Conservation (phyloP, 2,888 invertebrate species). For the Pediacus dermestoides region DNA sequence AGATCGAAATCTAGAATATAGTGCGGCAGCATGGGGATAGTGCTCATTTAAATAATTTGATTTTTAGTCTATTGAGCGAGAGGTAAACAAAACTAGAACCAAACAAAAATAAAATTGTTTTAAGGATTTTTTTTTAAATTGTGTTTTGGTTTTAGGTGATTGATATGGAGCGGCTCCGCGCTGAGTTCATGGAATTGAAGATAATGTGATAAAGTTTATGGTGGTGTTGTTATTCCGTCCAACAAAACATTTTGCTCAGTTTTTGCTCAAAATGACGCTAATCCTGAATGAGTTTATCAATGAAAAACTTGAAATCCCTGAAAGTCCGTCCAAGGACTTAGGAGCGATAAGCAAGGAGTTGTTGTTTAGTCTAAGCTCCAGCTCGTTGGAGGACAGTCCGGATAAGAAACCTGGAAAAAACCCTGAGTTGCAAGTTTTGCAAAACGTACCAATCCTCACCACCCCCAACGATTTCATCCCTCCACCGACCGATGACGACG, state of each 20-base stretch:
- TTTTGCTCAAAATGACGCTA: constrained; percentile 33
- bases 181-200: constrained; percentile 13
- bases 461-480: constrained; percentile 29
- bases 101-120: too few species aligned
- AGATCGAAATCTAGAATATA: constrained; percentile 29
- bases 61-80: too few species aligned
- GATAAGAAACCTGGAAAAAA: constrained; percentile 1
- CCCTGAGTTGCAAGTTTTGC: constrained; percentile 13
- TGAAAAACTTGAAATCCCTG: too few species aligned
- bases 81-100: too few species aligned
- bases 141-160: constrained; percentile 7
- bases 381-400: not conserved
- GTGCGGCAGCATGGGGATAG: constrained; percentile 17
- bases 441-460: constrained; percentile 16
- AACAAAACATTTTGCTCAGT: constrained; percentile 20
- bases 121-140: too few species aligned
- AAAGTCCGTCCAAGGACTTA: constrained; percentile 31
- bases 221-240: constrained; percentile 18
- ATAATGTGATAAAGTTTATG: constrained; percentile 23
- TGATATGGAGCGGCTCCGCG: constrained; percentile 2
- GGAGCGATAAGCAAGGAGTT: constrained; percentile 30
- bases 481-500: too few species aligned
- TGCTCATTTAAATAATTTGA: too few species aligned
- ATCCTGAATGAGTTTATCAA: too few species aligned
- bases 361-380: constrained; percentile 18